Percentiles rank a stretch among this genome's conserved stretches.
phyloP scores from a whole-genome alignment of 2,888 invertebrate genomes.

The Sarcophaga caerulescens region DNA sequence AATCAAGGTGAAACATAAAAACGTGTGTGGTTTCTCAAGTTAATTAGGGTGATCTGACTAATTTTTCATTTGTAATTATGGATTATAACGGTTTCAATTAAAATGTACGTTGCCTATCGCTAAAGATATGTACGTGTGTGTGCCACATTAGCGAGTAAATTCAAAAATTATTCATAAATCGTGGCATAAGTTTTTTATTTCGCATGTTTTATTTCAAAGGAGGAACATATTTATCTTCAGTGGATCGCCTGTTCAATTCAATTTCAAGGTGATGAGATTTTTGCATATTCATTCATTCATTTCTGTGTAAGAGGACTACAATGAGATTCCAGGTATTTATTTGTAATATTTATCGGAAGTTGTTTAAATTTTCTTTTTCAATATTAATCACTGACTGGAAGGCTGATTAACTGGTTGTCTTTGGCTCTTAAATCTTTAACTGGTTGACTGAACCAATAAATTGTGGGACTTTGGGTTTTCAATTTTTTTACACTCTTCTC shows the following conservation, averaged over 20 bases:
- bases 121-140: not conserved
- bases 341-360: slow-evolving; percentile 14
- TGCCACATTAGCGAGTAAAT: not conserved
- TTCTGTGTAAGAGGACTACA: not conserved
- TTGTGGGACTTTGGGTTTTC: too few species aligned
- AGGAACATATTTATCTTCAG: not conserved
- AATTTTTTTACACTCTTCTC: not conserved
- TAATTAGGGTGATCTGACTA: too few species aligned
- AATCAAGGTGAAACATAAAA: too few species aligned
- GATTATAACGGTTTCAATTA: not conserved
- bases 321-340: not conserved
- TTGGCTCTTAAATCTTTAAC: not conserved
- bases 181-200: not conserved
- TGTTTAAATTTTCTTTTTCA: slow-evolving; percentile 5
- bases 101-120: not conserved
- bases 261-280: slow-evolving; percentile 11
- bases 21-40: too few species aligned
- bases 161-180: not conserved
- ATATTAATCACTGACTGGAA: not conserved
- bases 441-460: not conserved
- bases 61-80: too few species aligned
- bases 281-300: not conserved
- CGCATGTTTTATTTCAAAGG: not conserved
- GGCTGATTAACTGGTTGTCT: not conserved
- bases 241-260: not conserved